A percentile compares a stretch with the other conserved stretches of the same genome.
phyloP scores from a whole-genome alignment of 2,888 invertebrate genomes.

The Leptura quadrifasciata region DNA sequence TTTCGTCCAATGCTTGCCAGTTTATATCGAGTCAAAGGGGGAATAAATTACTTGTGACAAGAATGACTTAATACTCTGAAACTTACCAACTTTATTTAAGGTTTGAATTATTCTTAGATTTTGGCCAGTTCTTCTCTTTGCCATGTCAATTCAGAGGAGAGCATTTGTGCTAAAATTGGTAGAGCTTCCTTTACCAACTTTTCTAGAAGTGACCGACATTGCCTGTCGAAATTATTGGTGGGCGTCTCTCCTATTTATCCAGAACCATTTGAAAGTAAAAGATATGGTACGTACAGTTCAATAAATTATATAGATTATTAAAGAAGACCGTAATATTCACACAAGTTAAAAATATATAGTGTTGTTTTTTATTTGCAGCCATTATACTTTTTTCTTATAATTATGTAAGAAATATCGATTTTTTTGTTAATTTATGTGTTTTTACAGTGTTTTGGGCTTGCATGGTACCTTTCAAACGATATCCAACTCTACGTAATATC shows the following conservation, averaged over 20 bases:
- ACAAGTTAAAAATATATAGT: too few relatives aligned
- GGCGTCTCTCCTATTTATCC: slow-evolving; percentile 16
- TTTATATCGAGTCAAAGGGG: too few relatives aligned
- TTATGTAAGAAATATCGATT: too few relatives aligned
- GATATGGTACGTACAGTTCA: background rate
- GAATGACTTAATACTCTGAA: too few relatives aligned
- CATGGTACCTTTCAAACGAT: slow-evolving; percentile 37
- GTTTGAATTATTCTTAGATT: slow-evolving; percentile 8
- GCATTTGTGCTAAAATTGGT: background rate
- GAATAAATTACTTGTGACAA: background rate
- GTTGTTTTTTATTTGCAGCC: too few relatives aligned
- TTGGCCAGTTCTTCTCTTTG: slow-evolving; percentile 10
- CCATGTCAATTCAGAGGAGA: background rate
- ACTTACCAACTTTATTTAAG: background rate
- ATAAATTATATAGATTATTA: background rate
- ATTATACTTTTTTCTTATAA: too few relatives aligned
- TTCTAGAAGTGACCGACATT: background rate
- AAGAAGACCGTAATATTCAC: too few relatives aligned
- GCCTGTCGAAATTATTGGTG: slow-evolving; percentile 15
- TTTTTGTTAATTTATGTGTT: background rate
- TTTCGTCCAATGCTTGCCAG: too few relatives aligned
- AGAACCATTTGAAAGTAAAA: background rate
- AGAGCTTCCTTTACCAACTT: background rate
- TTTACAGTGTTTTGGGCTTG: slow-evolving; percentile 28
- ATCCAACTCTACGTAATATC: slow-evolving; percentile 34